Conservation (phyloP, 2,888 invertebrate species). For the Phlogophora meticulosa region DNA sequence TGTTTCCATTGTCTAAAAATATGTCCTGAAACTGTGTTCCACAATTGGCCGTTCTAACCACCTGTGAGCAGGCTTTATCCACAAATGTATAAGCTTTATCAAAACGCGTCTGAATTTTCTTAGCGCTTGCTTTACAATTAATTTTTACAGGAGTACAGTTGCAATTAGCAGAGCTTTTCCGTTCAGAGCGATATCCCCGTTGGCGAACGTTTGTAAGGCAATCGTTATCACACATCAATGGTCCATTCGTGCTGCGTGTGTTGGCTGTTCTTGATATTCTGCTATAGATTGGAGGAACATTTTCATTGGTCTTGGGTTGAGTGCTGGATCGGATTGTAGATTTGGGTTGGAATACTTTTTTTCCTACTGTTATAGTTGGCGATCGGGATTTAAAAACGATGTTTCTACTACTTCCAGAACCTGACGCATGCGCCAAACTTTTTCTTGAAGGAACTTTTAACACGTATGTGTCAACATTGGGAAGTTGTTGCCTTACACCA, state of each 20-base stretch:
- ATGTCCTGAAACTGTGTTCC: slow-evolving; percentile 68
- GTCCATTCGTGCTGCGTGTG: slow-evolving; percentile 67
- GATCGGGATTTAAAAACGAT: slow-evolving; percentile 66
- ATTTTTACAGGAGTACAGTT: slow-evolving; percentile 64
- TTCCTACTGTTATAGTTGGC: slow-evolving; percentile 69
- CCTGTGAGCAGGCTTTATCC: slow-evolving; percentile 77
- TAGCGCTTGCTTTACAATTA: slow-evolving; percentile 59
- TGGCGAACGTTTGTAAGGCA: slow-evolving; percentile 77
- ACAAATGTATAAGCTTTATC: slow-evolving; percentile 50
- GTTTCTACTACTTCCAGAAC: slow-evolving; percentile 39
- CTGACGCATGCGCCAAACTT: slow-evolving; percentile 24
- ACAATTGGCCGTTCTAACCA: slow-evolving; percentile 66
- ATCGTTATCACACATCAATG: slow-evolving; percentile 73
- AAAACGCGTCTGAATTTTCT: slow-evolving; percentile 72
- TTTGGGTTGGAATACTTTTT: slow-evolving; percentile 71
- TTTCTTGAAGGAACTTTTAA: slow-evolving; percentile 10
- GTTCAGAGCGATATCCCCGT: slow-evolving; percentile 61
- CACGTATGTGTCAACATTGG: not conserved
- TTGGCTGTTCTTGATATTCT: slow-evolving; percentile 72
- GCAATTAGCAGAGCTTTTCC: slow-evolving; percentile 56
- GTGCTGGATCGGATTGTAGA: slow-evolving; percentile 58
- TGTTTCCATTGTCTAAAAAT: not conserved
- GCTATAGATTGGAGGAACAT: slow-evolving; percentile 47
- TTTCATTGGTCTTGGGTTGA: slow-evolving; percentile 69
- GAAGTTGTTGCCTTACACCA: slow-evolving; percentile 62